A percentile compares a stretch with the other conserved stretches of the same genome.
Conservation (phyloP, 2,797 vertebrate species). For the Sebastes steindachneri region DNA sequence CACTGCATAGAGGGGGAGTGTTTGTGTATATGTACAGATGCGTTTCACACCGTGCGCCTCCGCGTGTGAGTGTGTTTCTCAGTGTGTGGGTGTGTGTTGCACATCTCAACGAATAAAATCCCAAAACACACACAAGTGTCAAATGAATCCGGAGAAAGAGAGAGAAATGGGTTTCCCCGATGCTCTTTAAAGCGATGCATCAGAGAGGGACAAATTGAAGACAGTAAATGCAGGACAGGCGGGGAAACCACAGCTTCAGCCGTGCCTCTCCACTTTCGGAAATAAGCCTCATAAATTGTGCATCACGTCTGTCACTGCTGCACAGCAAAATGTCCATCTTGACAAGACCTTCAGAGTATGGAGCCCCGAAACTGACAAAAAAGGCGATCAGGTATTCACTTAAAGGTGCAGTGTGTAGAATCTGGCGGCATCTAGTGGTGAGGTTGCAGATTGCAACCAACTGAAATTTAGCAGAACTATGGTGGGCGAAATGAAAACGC, state of each 20-base stretch:
- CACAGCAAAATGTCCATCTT: not conserved
- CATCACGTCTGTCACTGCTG: conserved; percentile 14
- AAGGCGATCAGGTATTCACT: not conserved
- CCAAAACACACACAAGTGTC: conserved; percentile 46
- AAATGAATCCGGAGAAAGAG: conserved; percentile 45
- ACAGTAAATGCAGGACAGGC: conserved; percentile 27
- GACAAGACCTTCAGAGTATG: not conserved
- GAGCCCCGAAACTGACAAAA: not conserved
- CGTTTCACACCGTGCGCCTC: conserved; percentile 9
- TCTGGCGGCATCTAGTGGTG: not conserved
- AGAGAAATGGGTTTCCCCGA: conserved; percentile 42
- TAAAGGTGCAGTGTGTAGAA: not conserved
- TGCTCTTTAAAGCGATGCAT: conserved; percentile 42
- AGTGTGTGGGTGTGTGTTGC: conserved; percentile 35
- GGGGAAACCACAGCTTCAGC: conserved; percentile 2
- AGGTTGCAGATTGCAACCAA: too few species aligned
- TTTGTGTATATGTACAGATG: conserved; percentile 27
- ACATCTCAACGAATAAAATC: conserved; percentile 47
- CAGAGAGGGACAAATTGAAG: conserved; percentile 34
- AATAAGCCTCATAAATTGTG: conserved; percentile 14
- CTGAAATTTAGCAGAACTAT: too few species aligned
- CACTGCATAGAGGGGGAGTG: conserved; percentile 33
- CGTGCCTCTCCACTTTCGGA: conserved; percentile 7
- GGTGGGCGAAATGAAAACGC: rapidly evolving
- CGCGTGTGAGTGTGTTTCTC: conserved; percentile 3